Evolutionary conservation across 2,888 invertebrate species (phyloP).

Genomic region (Hybos culiciformis): DNA sequence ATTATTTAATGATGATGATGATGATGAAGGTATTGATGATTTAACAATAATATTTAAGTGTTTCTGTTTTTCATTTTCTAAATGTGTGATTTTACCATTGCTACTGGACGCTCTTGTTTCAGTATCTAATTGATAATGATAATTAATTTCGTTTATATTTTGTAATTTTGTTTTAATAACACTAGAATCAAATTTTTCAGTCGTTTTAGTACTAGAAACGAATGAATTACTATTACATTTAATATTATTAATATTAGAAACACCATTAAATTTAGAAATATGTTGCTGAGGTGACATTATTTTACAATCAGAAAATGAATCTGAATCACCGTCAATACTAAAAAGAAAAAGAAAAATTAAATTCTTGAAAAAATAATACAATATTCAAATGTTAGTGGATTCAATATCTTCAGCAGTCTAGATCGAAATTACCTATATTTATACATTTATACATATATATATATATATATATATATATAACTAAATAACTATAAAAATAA

Average conservation of each 20-base stretch:
- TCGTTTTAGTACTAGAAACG: background rate
- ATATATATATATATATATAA: background rate
- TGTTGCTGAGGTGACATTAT: constrained; percentile 40
- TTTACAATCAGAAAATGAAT: constrained; percentile 46
- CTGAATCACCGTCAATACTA: constrained; percentile 43
- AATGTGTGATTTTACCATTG: no score
- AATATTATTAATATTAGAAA: background rate
- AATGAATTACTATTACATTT: background rate
- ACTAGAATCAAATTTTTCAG: no score
- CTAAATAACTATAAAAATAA: background rate
- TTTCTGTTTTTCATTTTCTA: constrained; percentile 1
- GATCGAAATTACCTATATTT: background rate
- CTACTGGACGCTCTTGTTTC: no score
- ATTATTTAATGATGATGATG: constrained; percentile 4
- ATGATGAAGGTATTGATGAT: background rate
- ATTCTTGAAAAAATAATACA: background rate
- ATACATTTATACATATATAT: background rate
- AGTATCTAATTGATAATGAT: background rate
- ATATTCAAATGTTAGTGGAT: background rate
- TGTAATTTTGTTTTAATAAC: background rate
- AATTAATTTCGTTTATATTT: background rate
- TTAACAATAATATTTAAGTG: no score
- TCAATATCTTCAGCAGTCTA: background rate
- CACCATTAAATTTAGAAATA: constrained; percentile 26
- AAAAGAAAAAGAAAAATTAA: constrained; percentile 13